Conservation (phyloP, 2,113 vertebrate genomes). For the Pseudorhombus dupliciocellatus region DNA sequence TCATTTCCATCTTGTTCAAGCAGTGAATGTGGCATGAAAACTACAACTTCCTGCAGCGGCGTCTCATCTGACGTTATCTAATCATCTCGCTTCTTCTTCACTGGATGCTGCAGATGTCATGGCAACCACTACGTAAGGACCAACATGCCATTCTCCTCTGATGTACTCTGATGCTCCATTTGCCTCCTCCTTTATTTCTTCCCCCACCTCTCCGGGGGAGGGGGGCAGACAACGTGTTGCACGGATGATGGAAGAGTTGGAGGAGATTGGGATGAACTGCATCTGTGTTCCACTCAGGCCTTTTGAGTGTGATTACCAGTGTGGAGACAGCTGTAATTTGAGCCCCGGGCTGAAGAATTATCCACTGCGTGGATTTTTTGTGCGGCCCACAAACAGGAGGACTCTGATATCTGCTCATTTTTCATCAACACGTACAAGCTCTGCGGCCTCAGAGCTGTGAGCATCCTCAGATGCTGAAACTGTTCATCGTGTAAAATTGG, state of each 20-base stretch:
- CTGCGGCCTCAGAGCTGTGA: conserved; percentile 21
- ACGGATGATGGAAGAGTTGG: conserved; percentile 9
- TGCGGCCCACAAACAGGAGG: conserved; percentile 44
- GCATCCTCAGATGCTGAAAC: conserved; percentile 29
- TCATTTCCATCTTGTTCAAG: too few species aligned
- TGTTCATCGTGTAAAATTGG: conserved; percentile 25
- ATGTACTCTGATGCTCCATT: conserved; percentile 12
- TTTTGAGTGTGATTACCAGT: conserved; percentile 44
- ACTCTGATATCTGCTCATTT: conserved; percentile 36
- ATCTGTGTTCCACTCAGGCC: conserved; percentile 16
- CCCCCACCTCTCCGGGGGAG: conserved; percentile 1
- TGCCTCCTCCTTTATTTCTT: background rate
- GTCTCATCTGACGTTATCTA: background rate
- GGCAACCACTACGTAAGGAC: conserved; percentile 5
- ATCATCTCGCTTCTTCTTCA: background rate
- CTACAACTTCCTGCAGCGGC: background rate
- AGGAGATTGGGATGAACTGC: conserved; percentile 37
- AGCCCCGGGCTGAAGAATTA: conserved; percentile 42
- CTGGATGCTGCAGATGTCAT: conserved; percentile 23
- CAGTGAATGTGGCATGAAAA: too few species aligned
- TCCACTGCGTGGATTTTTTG: conserved; percentile 32
- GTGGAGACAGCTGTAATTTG: conserved; percentile 51
- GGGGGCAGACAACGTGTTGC: conserved; percentile 2
- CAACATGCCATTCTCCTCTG: conserved; percentile 2
- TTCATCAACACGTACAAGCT: conserved; percentile 43